A percentile compares a stretch with the other conserved stretches of the same genome.
These are phyloP conservation scores for Acleris sparsana DNA, from an alignment of 2,888 invertebrate genomes.

Conservation along the genomic window DNA sequence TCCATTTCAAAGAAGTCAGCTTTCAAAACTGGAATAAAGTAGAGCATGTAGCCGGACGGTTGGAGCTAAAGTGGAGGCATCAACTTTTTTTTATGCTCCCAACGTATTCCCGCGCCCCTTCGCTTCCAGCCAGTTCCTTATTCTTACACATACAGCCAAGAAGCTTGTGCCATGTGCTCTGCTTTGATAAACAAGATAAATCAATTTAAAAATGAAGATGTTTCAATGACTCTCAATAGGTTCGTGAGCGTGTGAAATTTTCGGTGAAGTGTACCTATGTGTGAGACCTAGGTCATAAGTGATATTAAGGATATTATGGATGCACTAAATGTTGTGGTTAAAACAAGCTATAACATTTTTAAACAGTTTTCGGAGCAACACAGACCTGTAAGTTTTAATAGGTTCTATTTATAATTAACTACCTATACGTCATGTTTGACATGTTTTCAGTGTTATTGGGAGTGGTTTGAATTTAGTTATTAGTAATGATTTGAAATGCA, in stretches of 20 bases:
- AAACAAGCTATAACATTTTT: constrained; percentile 76
- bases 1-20: constrained; percentile 18
- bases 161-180: constrained; percentile 60
- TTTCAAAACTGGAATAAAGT: constrained; percentile 49
- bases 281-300: constrained; percentile 13
- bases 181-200: constrained; percentile 39
- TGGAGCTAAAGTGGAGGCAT: constrained; percentile 64
- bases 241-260: constrained; percentile 12
- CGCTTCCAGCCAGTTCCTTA: constrained; percentile 75
- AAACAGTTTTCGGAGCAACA: constrained; percentile 74
- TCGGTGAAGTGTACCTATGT: constrained; percentile 28
- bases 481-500: not conserved
- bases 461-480: constrained; percentile 14
- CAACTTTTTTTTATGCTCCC: constrained; percentile 75
- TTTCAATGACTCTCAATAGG: constrained; percentile 16
- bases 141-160: constrained; percentile 66
- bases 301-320: constrained; percentile 54
- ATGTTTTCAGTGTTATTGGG: constrained; percentile 8
- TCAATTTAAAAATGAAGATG: constrained; percentile 32
- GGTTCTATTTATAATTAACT: constrained; percentile 33
- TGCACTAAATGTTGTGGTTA: constrained; percentile 70
- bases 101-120: constrained; percentile 76
- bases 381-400: constrained; percentile 65
- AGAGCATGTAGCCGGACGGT: constrained; percentile 62
- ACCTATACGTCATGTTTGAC: constrained; percentile 19